Percentiles rank a stretch among this genome's conserved stretches.
Conservation (phyloP, 2,797 vertebrate species). For the Sciurus vulgaris region DNA sequence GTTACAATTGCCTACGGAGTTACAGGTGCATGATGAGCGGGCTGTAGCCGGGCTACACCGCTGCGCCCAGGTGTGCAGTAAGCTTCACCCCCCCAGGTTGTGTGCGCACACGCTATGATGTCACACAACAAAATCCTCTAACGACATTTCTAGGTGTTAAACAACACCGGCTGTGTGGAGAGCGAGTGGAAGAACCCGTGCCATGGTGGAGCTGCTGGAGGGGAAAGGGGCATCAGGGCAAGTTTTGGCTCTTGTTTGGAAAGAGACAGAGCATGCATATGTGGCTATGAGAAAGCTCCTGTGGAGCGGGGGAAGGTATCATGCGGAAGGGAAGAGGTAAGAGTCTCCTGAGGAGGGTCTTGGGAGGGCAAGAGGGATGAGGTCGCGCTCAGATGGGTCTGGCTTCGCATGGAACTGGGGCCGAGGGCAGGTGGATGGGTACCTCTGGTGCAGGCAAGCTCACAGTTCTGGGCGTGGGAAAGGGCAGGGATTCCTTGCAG, state of each 20-base stretch:
- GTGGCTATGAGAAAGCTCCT: background rate
- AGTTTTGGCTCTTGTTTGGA: background rate
- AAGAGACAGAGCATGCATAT: background rate
- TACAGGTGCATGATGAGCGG: background rate
- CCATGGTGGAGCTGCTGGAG: background rate
- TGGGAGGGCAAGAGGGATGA: background rate
- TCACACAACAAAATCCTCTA: background rate
- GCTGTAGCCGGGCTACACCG: too few species aligned
- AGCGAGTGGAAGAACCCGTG: background rate
- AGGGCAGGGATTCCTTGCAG: background rate
- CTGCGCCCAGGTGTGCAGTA: too few species aligned
- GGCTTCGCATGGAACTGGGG: background rate
- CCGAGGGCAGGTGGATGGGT: accelerated
- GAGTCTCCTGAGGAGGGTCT: background rate
- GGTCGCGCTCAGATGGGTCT: background rate
- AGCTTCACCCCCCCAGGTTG: background rate
- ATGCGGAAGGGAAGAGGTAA: background rate
- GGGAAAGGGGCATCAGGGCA: background rate
- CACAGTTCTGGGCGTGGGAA: background rate
- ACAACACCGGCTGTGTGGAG: too few species aligned
- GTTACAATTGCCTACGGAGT: background rate
- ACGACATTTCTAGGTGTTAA: too few species aligned
- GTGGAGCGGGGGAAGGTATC: background rate
- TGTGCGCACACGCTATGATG: background rate
- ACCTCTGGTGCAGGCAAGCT: too few species aligned